A percentile compares a stretch with the other conserved stretches of the same genome.
phyloP scores from a whole-genome alignment of 2,797 vertebrate genomes.

The Smutsia temminckii region DNA sequence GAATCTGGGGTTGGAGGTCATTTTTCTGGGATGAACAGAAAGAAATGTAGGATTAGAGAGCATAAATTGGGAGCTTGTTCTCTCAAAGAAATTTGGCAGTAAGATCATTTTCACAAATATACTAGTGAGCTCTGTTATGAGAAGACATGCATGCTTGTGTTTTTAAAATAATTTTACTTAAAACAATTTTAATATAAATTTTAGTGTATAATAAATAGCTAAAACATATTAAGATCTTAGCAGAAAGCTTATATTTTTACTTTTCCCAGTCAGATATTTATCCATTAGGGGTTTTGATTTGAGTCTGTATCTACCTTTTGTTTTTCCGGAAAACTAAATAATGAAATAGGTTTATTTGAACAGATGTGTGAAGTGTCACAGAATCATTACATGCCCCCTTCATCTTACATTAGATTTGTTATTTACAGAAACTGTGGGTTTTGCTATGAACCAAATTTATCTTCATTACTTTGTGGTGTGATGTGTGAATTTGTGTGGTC shows the following conservation, averaged over 20 bases:
- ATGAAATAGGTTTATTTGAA: conserved; percentile 61
- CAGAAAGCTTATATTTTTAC: neutral
- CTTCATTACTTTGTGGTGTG: conserved; percentile 27
- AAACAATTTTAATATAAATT: conserved; percentile 38
- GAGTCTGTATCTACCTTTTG: conserved; percentile 32
- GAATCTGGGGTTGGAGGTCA: neutral
- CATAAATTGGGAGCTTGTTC: neutral
- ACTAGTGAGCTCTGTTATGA: neutral
- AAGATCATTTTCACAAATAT: conserved; percentile 28
- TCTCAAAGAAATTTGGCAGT: conserved; percentile 28
- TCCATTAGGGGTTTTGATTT: neutral
- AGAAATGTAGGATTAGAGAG: neutral
- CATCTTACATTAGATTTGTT: conserved; percentile 53
- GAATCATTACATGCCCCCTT: conserved; percentile 16
- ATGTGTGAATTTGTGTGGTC: conserved; percentile 28
- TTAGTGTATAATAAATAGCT: neutral
- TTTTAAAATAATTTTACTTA: conserved; percentile 44
- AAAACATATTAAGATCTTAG: neutral
- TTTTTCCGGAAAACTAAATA: conserved; percentile 62
- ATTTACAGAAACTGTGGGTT: conserved; percentile 59
- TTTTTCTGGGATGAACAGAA: neutral
- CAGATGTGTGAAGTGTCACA: conserved; percentile 63
- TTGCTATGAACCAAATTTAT: conserved; percentile 42
- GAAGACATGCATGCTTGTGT: neutral
- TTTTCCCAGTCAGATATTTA: neutral